These are phyloP conservation scores for Lasioglossum morio DNA, from an alignment of 2,888 invertebrate species.

Conservation along the genomic window DNA sequence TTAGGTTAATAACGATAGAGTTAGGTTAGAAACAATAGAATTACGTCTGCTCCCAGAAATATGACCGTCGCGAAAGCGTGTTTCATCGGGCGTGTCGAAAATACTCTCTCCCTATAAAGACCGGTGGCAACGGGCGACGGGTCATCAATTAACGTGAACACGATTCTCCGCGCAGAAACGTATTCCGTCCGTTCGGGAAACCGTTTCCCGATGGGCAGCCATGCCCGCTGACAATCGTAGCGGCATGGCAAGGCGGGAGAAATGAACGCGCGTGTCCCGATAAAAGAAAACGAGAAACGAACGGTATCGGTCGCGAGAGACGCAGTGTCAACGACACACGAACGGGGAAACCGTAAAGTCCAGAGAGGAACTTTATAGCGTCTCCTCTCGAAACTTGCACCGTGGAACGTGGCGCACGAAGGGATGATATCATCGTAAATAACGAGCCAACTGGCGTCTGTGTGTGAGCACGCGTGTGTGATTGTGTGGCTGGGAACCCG, in stretches of 20 bases:
- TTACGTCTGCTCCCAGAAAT: background rate
- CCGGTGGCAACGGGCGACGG: background rate
- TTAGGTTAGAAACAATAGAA: too few relatives aligned
- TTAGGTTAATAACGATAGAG: too few relatives aligned
- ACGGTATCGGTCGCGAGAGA: conserved; percentile 68
- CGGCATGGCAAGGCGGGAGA: conserved; percentile 19
- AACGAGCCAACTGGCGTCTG: conserved; percentile 32
- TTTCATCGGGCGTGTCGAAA: background rate
- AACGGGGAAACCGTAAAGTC: conserved; percentile 60
- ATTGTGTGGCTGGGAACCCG: conserved; percentile 58
- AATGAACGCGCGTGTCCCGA: conserved; percentile 49
- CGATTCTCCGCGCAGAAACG: background rate
- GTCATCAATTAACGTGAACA: background rate
- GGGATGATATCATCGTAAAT: conserved; percentile 18
- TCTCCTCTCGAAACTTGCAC: background rate
- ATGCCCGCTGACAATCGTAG: conserved; percentile 1
- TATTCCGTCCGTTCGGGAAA: background rate
- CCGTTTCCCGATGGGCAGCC: conserved; percentile 21
- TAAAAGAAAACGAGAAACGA: conserved; percentile 72
- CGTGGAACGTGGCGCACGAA: background rate
- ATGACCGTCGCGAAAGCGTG: background rate
- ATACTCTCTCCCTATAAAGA: background rate
- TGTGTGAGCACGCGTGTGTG: too few relatives aligned
- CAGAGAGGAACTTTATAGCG: conserved; percentile 37
- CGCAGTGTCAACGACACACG: conserved; percentile 70